These are phyloP conservation scores for Daubentonia madagascariensis DNA, from an alignment of 2,113 vertebrate genomes.

Conservation along the genomic window DNA sequence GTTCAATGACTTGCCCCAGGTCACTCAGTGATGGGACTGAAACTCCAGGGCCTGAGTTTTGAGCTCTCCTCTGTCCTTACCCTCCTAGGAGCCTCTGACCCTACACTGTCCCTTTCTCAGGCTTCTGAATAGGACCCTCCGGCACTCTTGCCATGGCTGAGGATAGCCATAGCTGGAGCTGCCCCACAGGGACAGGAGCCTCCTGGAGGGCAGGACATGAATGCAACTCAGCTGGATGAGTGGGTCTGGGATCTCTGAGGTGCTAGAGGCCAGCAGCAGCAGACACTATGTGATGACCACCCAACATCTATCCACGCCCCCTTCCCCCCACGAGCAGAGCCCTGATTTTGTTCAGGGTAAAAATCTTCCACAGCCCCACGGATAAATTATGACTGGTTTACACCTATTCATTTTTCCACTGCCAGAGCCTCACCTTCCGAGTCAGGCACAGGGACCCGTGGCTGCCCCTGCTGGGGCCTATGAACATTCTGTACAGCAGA, in stretches of 20 bases:
- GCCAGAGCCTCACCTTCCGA: background rate
- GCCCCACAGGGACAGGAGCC: background rate
- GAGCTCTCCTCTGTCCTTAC: background rate
- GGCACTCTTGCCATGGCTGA: too few relatives aligned
- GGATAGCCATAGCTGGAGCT: background rate
- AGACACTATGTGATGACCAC: background rate
- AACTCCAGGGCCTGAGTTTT: too few relatives aligned
- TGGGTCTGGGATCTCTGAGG: background rate
- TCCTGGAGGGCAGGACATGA: accelerated
- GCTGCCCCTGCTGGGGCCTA: background rate
- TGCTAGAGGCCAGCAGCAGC: too few relatives aligned
- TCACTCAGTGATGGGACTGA: background rate
- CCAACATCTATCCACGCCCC: background rate
- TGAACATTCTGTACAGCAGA: background rate
- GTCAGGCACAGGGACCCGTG: accelerated
- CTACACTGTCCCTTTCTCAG: background rate
- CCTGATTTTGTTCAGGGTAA: background rate
- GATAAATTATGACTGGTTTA: background rate
- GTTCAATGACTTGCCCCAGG: background rate
- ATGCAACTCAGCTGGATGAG: background rate
- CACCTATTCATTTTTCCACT: background rate
- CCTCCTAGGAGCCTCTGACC: background rate
- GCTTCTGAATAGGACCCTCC: background rate
- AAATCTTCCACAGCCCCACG: background rate
- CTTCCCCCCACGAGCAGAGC: background rate